Evolutionary conservation across 2,888 invertebrate species (phyloP).

Genomic region (Aphrophora alni): DNA sequence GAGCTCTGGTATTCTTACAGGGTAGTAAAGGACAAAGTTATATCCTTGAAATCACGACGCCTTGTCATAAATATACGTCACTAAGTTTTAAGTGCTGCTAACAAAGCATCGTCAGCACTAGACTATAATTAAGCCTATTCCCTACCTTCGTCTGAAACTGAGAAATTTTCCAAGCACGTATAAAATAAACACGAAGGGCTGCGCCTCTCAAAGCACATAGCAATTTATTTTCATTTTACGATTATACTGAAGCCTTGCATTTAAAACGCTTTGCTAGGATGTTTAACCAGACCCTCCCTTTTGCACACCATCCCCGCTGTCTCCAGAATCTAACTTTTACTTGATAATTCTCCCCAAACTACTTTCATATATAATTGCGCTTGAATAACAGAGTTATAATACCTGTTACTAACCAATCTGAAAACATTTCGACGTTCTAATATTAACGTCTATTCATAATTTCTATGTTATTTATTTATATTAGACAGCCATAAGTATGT

Average conservation of each 20-base stretch:
- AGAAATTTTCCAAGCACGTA: slow-evolving; percentile 47
- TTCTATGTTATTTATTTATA: too few relatives aligned
- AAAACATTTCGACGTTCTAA: neutral
- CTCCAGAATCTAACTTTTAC: slow-evolving; percentile 25
- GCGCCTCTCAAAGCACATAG: slow-evolving; percentile 29
- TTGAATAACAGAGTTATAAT: slow-evolving; percentile 12
- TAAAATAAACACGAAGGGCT: slow-evolving; percentile 45
- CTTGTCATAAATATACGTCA: slow-evolving; percentile 35
- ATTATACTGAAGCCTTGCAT: slow-evolving; percentile 42
- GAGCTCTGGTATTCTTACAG: slow-evolving; percentile 28
- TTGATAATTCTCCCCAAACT: slow-evolving; percentile 29
- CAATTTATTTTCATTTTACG: slow-evolving; percentile 49
- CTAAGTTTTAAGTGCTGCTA: slow-evolving; percentile 36
- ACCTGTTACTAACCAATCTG: neutral
- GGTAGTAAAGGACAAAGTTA: slow-evolving; percentile 26
- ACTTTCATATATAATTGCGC: slow-evolving; percentile 31
- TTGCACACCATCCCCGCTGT: neutral
- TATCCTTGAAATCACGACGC: slow-evolving; percentile 33
- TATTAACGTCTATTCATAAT: too few relatives aligned
- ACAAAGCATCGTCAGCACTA: slow-evolving; percentile 37
- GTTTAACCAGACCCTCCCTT: neutral
- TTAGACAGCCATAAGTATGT: too few relatives aligned
- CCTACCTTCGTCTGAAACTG: slow-evolving; percentile 31
- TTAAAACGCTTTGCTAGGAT: slow-evolving; percentile 26
- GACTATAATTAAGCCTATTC: slow-evolving; percentile 28